Percentiles rank a stretch among this genome's conserved stretches.
phyloP scores from a whole-genome alignment of 2,113 vertebrate genomes.

The Cygnus atratus region DNA sequence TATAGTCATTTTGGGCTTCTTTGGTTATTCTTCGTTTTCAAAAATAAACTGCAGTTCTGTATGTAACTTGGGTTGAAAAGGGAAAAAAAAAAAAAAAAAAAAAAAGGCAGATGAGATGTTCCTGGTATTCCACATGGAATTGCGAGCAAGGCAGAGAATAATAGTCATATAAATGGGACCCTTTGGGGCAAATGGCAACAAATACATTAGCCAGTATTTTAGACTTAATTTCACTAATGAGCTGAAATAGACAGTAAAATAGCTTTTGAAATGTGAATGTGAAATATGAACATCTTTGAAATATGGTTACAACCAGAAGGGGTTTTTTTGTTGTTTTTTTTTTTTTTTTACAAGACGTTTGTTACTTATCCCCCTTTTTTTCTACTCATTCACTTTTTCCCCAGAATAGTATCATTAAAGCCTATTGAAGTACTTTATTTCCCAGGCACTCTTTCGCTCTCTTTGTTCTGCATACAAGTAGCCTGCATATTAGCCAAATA shows the following conservation, averaged over 20 bases:
- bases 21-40: neutral
- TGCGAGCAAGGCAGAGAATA: neutral
- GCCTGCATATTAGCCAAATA: neutral
- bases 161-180: neutral
- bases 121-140: neutral
- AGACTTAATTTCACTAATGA: neutral
- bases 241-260: neutral
- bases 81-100: too few relatives aligned
- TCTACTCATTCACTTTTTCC: neutral
- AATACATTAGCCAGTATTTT: neutral
- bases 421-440: neutral
- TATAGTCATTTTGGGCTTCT: neutral
- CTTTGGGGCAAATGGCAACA: neutral
- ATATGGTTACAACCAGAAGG: neutral
- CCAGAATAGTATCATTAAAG: neutral
- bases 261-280: neutral
- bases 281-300: neutral
- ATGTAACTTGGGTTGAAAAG: neutral
- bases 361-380: neutral
- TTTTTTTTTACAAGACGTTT: neutral
- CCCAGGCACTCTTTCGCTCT: neutral
- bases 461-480: neutral
- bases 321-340: too few relatives aligned
- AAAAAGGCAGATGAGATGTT: neutral
- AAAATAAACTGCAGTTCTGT: neutral